phyloP scores from a whole-genome alignment of 2,888 invertebrate species.

The Lasius fuliginosus region DNA sequence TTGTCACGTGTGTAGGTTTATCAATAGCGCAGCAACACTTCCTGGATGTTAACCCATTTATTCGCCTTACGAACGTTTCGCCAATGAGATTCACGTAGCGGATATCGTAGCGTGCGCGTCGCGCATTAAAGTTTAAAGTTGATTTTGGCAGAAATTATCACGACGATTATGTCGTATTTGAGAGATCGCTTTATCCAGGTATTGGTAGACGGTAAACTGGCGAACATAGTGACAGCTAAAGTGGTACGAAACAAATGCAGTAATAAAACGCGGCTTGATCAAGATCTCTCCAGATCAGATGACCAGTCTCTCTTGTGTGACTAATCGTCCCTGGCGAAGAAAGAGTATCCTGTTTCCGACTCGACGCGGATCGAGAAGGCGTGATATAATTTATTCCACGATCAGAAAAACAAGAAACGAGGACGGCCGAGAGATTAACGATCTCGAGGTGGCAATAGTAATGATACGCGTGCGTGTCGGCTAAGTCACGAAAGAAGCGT shows the following conservation, averaged over 20 bases:
- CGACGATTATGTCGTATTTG: slow-evolving; percentile 20
- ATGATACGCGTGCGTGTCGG: slow-evolving; percentile 21
- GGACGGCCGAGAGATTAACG: slow-evolving; percentile 21
- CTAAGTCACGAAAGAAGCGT: slow-evolving; percentile 58
- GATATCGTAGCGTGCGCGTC: not conserved
- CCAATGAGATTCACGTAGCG: slow-evolving; percentile 12
- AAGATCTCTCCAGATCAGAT: too few species aligned
- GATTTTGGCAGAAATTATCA: not conserved
- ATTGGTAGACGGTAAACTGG: not conserved
- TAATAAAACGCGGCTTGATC: slow-evolving; percentile 23
- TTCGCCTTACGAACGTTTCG: slow-evolving; percentile 29
- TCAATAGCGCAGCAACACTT: slow-evolving; percentile 75
- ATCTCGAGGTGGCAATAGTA: slow-evolving; percentile 17
- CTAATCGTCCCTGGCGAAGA: slow-evolving; percentile 1
- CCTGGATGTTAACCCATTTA: slow-evolving; percentile 80
- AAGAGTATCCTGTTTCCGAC: not conserved
- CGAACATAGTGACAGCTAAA: not conserved
- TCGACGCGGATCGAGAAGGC: too few species aligned
- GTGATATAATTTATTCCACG: not conserved
- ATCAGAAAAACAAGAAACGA: not conserved
- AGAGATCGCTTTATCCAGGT: not conserved
- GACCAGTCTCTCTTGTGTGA: too few species aligned
- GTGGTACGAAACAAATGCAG: not conserved
- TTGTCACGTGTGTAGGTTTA: slow-evolving; percentile 74
- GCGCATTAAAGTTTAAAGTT: slow-evolving; percentile 17